phyloP scores from a whole-genome alignment of 2,888 invertebrate genomes.

The Hypercompe scribonia region DNA sequence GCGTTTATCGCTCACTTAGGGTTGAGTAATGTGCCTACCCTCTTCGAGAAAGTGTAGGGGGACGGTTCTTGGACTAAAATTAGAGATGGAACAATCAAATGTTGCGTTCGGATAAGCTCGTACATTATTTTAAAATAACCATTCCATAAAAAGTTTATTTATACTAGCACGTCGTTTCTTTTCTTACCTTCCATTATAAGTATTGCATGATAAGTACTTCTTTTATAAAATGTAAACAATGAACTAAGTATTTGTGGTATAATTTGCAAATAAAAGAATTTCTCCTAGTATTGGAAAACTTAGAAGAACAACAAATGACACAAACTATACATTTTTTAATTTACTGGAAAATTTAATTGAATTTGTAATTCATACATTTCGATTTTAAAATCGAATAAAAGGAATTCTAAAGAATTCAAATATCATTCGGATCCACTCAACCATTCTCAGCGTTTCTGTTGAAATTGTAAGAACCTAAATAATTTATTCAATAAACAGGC shows the following conservation, averaged over 20 bases:
- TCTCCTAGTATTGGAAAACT: neutral
- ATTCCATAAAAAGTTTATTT: neutral
- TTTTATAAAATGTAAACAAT: neutral
- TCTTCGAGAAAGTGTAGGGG: conserved; percentile 18
- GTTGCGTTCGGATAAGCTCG: neutral
- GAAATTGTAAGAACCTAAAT: conserved; percentile 51
- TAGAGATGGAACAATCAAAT: conserved; percentile 39
- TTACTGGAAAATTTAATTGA: neutral
- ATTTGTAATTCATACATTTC: conserved; percentile 1
- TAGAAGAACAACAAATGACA: neutral
- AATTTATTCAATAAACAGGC: conserved; percentile 57
- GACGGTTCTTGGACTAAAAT: conserved; percentile 38
- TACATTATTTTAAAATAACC: neutral
- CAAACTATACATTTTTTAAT: neutral
- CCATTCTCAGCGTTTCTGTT: conserved; percentile 33
- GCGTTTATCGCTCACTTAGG: conserved; percentile 52
- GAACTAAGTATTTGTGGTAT: neutral
- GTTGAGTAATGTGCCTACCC: conserved; percentile 47
- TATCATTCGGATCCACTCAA: conserved; percentile 35
- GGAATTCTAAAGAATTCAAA: conserved; percentile 33
- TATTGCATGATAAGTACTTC: neutral
- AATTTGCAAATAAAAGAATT: neutral
- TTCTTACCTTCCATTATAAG: neutral
- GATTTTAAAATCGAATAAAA: conserved; percentile 26
- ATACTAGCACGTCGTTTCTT: neutral